Percentiles rank a stretch among this genome's conserved stretches.
Conservation (phyloP, 2,113 vertebrate species). For the Hystrix brachyura region DNA sequence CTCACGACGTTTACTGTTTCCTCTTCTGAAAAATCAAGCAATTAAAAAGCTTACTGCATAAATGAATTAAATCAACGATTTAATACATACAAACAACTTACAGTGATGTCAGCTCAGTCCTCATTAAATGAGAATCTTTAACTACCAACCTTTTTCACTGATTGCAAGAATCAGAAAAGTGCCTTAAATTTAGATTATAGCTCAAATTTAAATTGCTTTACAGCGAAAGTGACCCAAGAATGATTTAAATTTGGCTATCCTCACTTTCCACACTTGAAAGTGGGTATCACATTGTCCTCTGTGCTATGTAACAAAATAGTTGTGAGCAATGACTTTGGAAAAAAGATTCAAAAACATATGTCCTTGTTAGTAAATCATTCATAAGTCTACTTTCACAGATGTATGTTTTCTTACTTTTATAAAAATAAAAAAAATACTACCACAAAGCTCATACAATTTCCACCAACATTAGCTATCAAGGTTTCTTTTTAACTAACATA, state of each 20-base stretch:
- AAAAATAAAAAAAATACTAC: not conserved
- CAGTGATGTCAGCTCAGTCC: not conserved
- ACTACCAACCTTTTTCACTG: not conserved
- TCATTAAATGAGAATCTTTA: not conserved
- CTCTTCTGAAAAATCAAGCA: not conserved
- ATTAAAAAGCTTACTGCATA: not conserved
- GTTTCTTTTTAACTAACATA: not conserved
- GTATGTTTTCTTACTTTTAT: not conserved
- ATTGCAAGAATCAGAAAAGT: not conserved
- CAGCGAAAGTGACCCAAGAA: not conserved
- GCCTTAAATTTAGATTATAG: not conserved
- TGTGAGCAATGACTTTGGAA: not conserved
- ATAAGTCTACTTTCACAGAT: not conserved
- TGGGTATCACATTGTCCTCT: not conserved
- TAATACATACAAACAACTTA: not conserved
- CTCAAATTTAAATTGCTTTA: not conserved
- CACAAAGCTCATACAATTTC: not conserved
- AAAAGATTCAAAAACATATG: not conserved
- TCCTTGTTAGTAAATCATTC: not conserved
- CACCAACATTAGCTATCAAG: not conserved
- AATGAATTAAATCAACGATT: not conserved
- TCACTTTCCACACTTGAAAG: not conserved
- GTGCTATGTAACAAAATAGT: not conserved
- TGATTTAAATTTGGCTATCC: not conserved
- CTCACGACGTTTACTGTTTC: not conserved